Base-by-base conservation (phyloP, 2,113 vertebrate species). In the Engraulis encrasicolus region DNA sequence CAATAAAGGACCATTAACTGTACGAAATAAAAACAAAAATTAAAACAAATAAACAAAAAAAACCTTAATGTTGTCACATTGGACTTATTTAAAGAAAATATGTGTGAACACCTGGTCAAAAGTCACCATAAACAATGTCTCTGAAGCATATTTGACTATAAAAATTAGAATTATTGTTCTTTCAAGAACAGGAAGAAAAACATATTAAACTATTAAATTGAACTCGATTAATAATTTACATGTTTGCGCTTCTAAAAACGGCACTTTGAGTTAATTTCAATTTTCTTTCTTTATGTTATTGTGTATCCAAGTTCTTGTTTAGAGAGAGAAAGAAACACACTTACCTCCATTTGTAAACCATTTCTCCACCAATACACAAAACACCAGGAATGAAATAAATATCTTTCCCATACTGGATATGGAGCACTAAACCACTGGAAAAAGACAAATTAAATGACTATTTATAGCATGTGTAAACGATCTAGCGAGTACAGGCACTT, bases 381-480 rank as follows among this genome's bases (percentile, higher is more conserved):
- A 87, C 1, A 85, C 49, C 2, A 94, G 78, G 34, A 89, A 38
- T 85, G 92, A 54, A 12, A 86, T 77, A 91, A 50, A 88, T 23
- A 90, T 82, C 61, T 85, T 37, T 6, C 85, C 87, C 94, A 95
- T 95, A 36, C 23, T 74, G 11, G 79, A 88, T 91, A 83, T 81
- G 2, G 49, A 18, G 74, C 40, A 84, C 15, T 61, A 50, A 37
- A 48, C 17, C 52, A 61, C 48, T 82, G 74, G 50, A 84, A 79
- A 82, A 31, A 45, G 52, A 40, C 34, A 78, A n/a, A n/a, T n/a
- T 49, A 78, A 49, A 74, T 54, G 78, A 88, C 82, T 74, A 84
- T 82, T 20, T 12, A 2, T 89, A 93, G 92, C 92, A 95, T 12
- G 94, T 94, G 94, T 94, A 27, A 50, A 49, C 84, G 82, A 66